A percentile compares a stretch with the other conserved stretches of the same genome.
Evolutionary conservation across 2,888 invertebrate genomes (phyloP).

Genomic region (Diachrysia chrysitis): DNA sequence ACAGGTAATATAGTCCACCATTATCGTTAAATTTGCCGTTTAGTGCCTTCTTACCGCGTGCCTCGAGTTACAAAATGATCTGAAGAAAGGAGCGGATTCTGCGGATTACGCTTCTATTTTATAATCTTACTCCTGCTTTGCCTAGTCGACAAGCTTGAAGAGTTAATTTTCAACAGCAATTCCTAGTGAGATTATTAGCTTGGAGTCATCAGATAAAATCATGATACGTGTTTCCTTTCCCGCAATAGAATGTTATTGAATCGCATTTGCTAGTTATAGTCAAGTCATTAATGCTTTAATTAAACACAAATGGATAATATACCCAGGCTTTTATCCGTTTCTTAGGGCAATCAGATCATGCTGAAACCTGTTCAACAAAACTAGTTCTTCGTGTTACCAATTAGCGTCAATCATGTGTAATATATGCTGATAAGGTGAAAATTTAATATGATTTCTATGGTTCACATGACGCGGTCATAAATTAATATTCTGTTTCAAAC

Average conservation of each 20-base stretch:
- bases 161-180: constrained; percentile 28
- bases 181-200: constrained; percentile 23
- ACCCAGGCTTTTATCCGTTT: constrained; percentile 40
- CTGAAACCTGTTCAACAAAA: constrained; percentile 49
- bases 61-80: constrained; percentile 43
- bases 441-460: constrained; percentile 50
- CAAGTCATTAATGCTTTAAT: constrained; percentile 48
- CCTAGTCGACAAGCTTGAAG: constrained; percentile 12
- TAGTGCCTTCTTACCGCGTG: constrained; percentile 15
- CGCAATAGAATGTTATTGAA: constrained; percentile 33
- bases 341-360: constrained; percentile 45
- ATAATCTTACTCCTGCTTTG: constrained; percentile 41
- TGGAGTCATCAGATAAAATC: constrained; percentile 36
- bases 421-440: constrained; percentile 53
- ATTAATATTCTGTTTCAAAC: constrained; percentile 50
- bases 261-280: constrained; percentile 34
- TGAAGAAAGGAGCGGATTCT: constrained; percentile 22
- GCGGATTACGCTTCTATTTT: constrained; percentile 40
- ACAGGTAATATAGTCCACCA: constrained; percentile 37
- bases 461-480: constrained; percentile 28
- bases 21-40: constrained; percentile 32
- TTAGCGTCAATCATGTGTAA: constrained; percentile 52
- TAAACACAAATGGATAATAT: constrained; percentile 51
- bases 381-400: constrained; percentile 53
- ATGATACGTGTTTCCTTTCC: constrained; percentile 37